A percentile compares a stretch with the other conserved stretches of the same genome.
Conservation (phyloP, 2,113 vertebrate genomes). For the Actenoides hombroni region DNA sequence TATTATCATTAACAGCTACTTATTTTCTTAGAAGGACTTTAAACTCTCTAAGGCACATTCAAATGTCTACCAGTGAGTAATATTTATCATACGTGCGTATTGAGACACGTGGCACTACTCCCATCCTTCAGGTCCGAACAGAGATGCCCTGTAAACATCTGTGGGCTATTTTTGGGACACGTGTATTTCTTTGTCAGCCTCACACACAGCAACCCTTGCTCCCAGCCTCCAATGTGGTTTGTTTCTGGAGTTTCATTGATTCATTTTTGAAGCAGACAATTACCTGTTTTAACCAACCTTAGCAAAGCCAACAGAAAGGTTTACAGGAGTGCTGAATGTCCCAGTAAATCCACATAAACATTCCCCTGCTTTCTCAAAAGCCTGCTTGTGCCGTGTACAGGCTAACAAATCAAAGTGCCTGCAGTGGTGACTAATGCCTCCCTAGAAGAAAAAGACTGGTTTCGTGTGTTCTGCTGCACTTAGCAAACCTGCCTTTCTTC, state of each 20-base stretch:
- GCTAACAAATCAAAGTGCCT: not conserved
- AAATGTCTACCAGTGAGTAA: not conserved
- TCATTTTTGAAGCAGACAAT: not conserved
- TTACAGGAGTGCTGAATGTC: not conserved
- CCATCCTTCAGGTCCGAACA: not conserved
- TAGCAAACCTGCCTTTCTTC: slow-evolving; percentile 54
- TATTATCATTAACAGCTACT: not conserved
- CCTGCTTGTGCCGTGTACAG: not conserved
- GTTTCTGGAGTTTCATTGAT: not conserved
- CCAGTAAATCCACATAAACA: not conserved
- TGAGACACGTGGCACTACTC: not conserved
- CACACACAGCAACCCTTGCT: not conserved
- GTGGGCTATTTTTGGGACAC: not conserved
- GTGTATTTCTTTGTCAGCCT: not conserved
- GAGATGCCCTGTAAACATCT: not conserved
- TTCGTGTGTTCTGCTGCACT: not conserved
- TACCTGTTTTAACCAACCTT: not conserved
- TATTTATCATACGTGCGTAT: not conserved
- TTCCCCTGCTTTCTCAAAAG: not conserved
- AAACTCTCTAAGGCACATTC: not conserved
- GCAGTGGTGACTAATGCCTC: slow-evolving; percentile 40
- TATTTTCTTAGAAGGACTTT: slow-evolving; percentile 15
- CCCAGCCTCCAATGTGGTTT: not conserved
- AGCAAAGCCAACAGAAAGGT: not conserved
- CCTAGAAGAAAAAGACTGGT: slow-evolving; percentile 40